A percentile compares a stretch with the other conserved stretches of the same genome.
phyloP scores from a whole-genome alignment of 2,113 vertebrate genomes.

The Anas platyrhynchos region DNA sequence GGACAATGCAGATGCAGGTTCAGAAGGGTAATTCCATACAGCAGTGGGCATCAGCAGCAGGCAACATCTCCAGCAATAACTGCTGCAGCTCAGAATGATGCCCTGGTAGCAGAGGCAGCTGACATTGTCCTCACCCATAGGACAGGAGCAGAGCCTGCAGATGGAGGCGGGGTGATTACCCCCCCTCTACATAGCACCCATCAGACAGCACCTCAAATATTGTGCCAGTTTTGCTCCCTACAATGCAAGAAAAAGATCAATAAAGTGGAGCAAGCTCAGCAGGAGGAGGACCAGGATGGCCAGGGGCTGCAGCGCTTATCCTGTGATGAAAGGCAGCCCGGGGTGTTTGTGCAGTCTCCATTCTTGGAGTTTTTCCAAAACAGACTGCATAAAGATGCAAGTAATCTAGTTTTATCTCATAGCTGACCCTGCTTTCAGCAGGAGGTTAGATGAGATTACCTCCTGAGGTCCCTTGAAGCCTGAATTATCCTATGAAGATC shows the following conservation, averaged over 20 bases:
- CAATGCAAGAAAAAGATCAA: not conserved
- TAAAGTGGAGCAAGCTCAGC: rapidly evolving
- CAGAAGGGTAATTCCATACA: not conserved
- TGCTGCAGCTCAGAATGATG: not conserved
- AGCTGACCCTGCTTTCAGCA: not conserved
- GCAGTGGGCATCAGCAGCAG: not conserved
- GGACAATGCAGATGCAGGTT: not conserved
- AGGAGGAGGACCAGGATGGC: not conserved
- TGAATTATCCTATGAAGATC: not conserved
- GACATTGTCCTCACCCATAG: not conserved
- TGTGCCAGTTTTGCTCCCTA: rapidly evolving
- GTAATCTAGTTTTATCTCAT: not conserved
- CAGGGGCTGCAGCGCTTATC: not conserved
- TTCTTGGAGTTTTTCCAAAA: not conserved
- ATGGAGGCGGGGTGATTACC: rapidly evolving
- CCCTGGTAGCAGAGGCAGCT: not conserved
- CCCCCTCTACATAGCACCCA: not conserved
- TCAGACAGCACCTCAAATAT: not conserved
- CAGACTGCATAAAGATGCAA: not conserved
- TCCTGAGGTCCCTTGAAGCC: not conserved
- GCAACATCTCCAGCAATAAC: not conserved
- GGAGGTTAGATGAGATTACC: not conserved
- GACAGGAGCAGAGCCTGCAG: not conserved
- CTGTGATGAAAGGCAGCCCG: not conserved
- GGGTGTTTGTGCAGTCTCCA: not conserved